Base-by-base conservation (phyloP, 1,140 invertebrate genomes). In the Bombus cullumanus region DNA sequence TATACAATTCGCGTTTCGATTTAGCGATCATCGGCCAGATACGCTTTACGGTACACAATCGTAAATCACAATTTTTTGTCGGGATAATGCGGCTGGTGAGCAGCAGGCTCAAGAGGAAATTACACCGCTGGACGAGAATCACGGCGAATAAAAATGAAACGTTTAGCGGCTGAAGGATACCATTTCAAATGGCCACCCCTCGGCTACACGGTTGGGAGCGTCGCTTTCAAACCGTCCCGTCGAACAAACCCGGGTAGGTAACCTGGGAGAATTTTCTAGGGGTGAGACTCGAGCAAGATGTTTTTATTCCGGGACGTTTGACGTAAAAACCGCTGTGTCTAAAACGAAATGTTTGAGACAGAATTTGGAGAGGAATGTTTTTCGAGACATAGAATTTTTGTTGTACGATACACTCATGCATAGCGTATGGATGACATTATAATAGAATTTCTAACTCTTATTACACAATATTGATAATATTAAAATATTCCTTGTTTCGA, bases 1-100 rank as follows among this genome's bases (percentile, higher is more conserved):
- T 18, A 41, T 57, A 68, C 28, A 77, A 89, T 84, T 83, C 81
- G 84, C 69, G 81, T 82, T 74, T 68, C 75, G 74, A 83, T 83
- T 82, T 68, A 73, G n/a, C 64, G 82, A 75, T 79, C 69, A 79
- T 83, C 73, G 69, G 72, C 31, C 62, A 75, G 69, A 84, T 88
- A 71, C 43, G 53, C 41, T 64, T 73, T 79, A 79, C 47, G 53
- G 76, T 47, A 72, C 39, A 43, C 37, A 71, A 71, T 71, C 76
- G 53, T 85, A 85, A 85, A 85, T 85, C 83, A 85, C 57, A 47
- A 18, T 53, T 84, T 77, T 79, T 84, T 72, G 76, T 64, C 15
- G 18, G 28, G 53, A 80, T 59, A 80, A 85, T 37, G 8, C 34
- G 41, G n/a, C 37, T 22, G 10, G 41, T 34, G 81, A 62, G 25